phyloP scores from a whole-genome alignment of 1,140 invertebrate species.

The Drosophila trapezifrons region DNA sequence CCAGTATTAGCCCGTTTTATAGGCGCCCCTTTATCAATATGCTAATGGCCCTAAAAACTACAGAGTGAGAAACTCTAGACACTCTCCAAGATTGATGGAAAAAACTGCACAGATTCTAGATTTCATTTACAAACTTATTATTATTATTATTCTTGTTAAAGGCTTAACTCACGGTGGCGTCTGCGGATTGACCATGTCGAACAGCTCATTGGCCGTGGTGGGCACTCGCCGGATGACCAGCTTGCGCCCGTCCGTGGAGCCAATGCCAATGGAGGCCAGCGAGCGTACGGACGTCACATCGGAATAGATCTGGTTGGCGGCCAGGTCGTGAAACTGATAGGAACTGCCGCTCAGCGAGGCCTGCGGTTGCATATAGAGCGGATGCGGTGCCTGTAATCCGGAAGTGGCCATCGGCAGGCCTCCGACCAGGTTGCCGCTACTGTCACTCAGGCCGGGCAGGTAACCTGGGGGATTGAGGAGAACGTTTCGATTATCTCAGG shows the following conservation, averaged over 20 bases:
- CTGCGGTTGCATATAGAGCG: slow-evolving; percentile 75
- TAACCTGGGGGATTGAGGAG: slow-evolving; percentile 41
- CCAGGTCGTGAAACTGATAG: slow-evolving; percentile 84
- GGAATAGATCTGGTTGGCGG: slow-evolving; percentile 84
- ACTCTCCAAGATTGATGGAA: neutral
- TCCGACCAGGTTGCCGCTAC: slow-evolving; percentile 61
- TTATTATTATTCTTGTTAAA: neutral
- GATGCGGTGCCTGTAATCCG: slow-evolving; percentile 59
- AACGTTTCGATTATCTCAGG: neutral
- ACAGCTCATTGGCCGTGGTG: slow-evolving; percentile 91
- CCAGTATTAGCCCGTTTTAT: slow-evolving; percentile 59
- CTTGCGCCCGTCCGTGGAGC: slow-evolving; percentile 93
- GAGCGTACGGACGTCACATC: slow-evolving; percentile 90
- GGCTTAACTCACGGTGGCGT: slow-evolving; percentile 90
- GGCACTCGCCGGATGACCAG: slow-evolving; percentile 92
- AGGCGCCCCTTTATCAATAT: slow-evolving; percentile 39
- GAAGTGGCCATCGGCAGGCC: slow-evolving; percentile 33
- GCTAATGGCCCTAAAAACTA: slow-evolving; percentile 55
- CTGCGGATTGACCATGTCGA: slow-evolving; percentile 91
- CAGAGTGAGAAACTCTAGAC: slow-evolving; percentile 1
- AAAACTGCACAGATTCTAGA: neutral
- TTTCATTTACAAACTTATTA: neutral
- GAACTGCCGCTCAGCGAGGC: slow-evolving; percentile 80
- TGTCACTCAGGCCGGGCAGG: slow-evolving; percentile 62
- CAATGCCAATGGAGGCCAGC: slow-evolving; percentile 92